Percentiles rank a stretch among this genome's conserved stretches.
Evolutionary conservation across 2,797 vertebrate genomes (phyloP).

Genomic region (Tangara arthus): DNA sequence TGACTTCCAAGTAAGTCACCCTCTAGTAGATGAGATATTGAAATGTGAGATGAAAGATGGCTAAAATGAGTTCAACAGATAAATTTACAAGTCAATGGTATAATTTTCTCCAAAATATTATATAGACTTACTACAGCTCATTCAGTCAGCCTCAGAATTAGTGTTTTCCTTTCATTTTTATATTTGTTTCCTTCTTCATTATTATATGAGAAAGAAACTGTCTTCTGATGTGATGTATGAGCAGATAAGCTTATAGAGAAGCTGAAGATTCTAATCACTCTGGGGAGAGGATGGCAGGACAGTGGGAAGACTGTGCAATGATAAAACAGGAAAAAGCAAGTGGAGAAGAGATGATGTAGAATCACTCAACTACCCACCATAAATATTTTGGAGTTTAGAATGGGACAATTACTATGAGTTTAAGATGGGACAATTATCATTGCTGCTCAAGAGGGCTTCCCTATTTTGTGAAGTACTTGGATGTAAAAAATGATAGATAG

Average conservation of each 20-base stretch:
- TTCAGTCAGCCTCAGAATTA: neutral
- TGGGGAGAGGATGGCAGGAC: neutral
- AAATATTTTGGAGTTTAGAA: neutral
- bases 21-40: neutral
- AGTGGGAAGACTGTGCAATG: neutral
- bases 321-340: neutral
- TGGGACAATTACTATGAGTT: neutral
- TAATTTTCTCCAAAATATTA: neutral
- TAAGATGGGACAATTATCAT: neutral
- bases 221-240: neutral
- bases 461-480: neutral
- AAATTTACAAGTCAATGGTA: neutral
- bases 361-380: neutral
- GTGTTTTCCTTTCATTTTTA: neutral
- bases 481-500: neutral
- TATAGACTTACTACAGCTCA: neutral
- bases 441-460: neutral
- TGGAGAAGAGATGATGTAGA: neutral
- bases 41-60: neutral
- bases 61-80: neutral
- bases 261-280: neutral
- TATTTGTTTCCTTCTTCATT: neutral
- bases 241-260: neutral
- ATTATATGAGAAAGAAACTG: neutral
- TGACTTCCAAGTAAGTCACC: neutral